phyloP scores from a whole-genome alignment of 2,797 vertebrate genomes.

The Geotrypetes seraphini region DNA sequence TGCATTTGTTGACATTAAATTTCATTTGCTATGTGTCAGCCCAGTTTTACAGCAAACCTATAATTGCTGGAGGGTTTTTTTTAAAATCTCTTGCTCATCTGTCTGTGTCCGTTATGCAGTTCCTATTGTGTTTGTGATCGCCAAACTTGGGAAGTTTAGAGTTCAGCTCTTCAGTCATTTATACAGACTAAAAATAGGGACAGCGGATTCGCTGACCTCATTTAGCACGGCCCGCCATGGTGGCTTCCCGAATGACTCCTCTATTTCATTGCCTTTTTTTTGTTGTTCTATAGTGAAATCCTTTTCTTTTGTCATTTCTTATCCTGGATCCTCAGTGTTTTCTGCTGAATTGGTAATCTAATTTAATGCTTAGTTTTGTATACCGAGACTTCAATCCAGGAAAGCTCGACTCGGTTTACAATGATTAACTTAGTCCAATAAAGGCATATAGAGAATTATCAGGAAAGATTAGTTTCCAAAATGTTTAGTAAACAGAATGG shows the following conservation, averaged over 20 bases:
- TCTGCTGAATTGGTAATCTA: conserved; percentile 24
- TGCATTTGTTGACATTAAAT: conserved; percentile 43
- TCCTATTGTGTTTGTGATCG: no score
- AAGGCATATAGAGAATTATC: no score
- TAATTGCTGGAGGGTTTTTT: conserved; percentile 20
- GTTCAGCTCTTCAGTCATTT: conserved; percentile 18
- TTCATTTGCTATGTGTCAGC: conserved; percentile 33
- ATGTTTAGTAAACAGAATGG: no score
- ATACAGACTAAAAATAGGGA: conserved; percentile 19
- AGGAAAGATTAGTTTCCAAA: no score
- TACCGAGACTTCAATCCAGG: no score
- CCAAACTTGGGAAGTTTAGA: conserved; percentile 19
- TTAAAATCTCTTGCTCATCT: no score
- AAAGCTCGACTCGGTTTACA: no score
- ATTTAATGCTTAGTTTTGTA: no score
- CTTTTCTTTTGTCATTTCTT: conserved; percentile 25
- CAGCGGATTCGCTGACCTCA: conserved; percentile 21
- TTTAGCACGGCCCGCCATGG: conserved; percentile 13
- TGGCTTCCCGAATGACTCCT: conserved; percentile 29
- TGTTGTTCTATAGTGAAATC: conserved; percentile 17
- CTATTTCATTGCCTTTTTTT: conserved; percentile 24
- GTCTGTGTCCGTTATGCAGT: conserved; percentile 3
- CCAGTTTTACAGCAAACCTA: conserved; percentile 31
- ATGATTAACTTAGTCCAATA: no score
- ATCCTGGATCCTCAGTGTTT: conserved; percentile 9